Base-by-base conservation (phyloP, 2,888 invertebrate genomes). In the Cheilosia vulpina region DNA sequence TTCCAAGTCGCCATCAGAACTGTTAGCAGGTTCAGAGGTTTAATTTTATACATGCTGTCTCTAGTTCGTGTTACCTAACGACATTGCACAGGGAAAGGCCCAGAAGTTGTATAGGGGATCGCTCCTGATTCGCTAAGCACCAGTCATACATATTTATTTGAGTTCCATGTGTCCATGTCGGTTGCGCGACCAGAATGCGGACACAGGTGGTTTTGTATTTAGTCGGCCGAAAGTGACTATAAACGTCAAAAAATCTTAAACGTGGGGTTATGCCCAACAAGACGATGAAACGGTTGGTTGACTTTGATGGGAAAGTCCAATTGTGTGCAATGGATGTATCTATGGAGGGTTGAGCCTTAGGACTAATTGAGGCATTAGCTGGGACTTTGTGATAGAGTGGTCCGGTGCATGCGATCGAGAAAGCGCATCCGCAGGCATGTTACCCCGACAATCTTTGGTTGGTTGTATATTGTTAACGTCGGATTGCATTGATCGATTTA, bases 101-200 rank as follows among this genome's bases (percentile, higher is more conserved):
- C 63, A 47, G 38, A 55, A 65, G 43, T 50, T 68, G 57, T 53
- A 58, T 3, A 24, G 45, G 65, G 65, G 71, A 50, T 69, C 63
- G 60, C 63, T 78, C 38, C 68, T 60, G 80, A 76, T 83, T 83
- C 83, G 83, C 83, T 52, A 68, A 72, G 13, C 38, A 62, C 62
- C 34, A 34, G 41, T 79, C 72, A 83, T 83, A 79, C 72, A 83
- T 83, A 83, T 83, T 83, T 79, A 83, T 83, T 38, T 55, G 45
- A 24, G 24, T 24, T 57, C 19, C 47, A 69, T 57, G 45, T 69
- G 21, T 27, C 45, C 38, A 13, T 47, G 9, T 17, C 17, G 47
- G 17, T 17, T 9, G 47, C 34, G 13, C 43, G 43, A 31, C 19
- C 62, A 15, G 34, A 27, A 38, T 38, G 24, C 17, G 52, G 34